Evolutionary conservation across 1,140 invertebrate species (phyloP), one percentile per base, ranked within the genome.

Genomic region (Solenopsis invicta): DNA sequence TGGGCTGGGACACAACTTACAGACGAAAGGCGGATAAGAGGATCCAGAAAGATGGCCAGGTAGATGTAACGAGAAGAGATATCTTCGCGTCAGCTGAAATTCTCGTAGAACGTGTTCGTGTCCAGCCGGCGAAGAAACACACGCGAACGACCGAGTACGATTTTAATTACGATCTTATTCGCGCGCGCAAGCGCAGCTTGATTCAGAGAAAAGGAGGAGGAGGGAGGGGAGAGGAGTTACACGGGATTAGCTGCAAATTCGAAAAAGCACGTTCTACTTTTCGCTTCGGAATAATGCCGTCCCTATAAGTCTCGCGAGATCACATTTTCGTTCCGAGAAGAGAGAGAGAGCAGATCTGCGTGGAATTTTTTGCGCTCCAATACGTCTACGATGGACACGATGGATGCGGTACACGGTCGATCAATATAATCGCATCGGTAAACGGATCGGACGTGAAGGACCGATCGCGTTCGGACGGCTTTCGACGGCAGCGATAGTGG

Each of bases 21-120:
- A 86, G 71, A 88, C 18, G 85, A 92, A 92, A 75, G 88, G 89
- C 89, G 88, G 76, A 85, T 76, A 81, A 66, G 50, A 86, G 48
- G 52, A 59, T 54, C 64, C 24, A 24, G 41, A 37, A 80, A 75
- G 67, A 67, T 86, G 81, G 5, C 48, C 56, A 52, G 41, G 12
- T 48, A 64, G 52, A 76, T 64, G 78, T 72, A 75, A 87, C 37
- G 71, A 74, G 80, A 75, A 72, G 59, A 61, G 56, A 45, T 52
- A 59, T 52, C 37, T 50, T 34, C 78, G 69, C 56, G 72, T 87
- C 76, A 69, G 86, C 61, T 59, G 61, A 64, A 87, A 88, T 75
- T 66, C 71, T 89, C 76, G 50, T 9, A 8, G 29, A 85, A 37
- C 29, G n/a, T 75, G 62, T 75, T 56, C 45, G 21, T 21, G 61